Conservation (phyloP, 2,113 vertebrate genomes). For the Camelus bactrianus region DNA sequence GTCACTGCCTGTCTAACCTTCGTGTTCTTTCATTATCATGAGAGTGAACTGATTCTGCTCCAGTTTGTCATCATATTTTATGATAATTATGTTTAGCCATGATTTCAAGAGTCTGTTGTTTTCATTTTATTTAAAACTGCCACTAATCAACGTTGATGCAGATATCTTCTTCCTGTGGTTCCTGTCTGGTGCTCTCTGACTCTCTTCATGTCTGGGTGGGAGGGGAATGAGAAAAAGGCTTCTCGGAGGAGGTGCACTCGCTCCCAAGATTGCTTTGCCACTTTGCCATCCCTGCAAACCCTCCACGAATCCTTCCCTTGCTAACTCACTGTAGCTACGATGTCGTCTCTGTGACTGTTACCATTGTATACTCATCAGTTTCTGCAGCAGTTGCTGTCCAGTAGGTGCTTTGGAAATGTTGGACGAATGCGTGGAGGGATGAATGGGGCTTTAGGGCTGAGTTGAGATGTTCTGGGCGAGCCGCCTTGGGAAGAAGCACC, state of each 20-base stretch:
- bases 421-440: neutral
- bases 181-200: too few relatives aligned
- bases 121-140: neutral
- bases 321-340: neutral
- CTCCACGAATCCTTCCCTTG: neutral
- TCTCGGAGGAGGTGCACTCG: neutral
- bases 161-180: neutral
- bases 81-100: neutral
- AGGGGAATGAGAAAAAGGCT: rapidly evolving
- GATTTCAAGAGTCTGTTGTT: neutral
- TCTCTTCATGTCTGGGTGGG: too few relatives aligned
- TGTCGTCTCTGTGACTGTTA: neutral
- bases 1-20: neutral
- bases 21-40: neutral
- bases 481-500: neutral
- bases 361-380: rapidly evolving
- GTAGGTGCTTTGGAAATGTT: neutral
- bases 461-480: neutral
- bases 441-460: neutral
- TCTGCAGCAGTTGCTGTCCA: neutral
- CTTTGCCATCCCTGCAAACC: rapidly evolving
- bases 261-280: neutral
- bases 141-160: neutral
- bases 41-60: neutral
- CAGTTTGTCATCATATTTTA: neutral